These are phyloP conservation scores for Drosophila quadrilineata DNA, from an alignment of 1,140 invertebrate genomes.

Conservation along the genomic window DNA sequence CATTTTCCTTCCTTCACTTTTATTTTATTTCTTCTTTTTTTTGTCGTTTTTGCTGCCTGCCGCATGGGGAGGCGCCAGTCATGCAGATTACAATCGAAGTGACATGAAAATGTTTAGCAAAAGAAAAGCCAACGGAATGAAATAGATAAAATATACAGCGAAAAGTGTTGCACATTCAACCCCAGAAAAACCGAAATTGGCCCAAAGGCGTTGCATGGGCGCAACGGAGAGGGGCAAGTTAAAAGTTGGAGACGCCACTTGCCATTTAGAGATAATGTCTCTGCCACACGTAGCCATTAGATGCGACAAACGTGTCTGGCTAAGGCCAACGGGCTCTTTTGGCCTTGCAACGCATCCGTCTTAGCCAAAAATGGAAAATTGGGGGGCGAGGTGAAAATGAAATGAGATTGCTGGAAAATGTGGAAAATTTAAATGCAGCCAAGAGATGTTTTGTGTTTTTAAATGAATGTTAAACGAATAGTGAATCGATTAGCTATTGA, in stretches of 20 bases:
- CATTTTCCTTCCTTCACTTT: not conserved
- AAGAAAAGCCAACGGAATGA: not conserved
- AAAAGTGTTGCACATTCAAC: slow-evolving; percentile 67
- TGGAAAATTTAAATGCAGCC: no score
- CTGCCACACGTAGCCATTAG: slow-evolving; percentile 41
- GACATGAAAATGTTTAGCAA: slow-evolving; percentile 79
- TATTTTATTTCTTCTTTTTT: slow-evolving; percentile 4
- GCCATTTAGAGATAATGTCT: slow-evolving; percentile 68
- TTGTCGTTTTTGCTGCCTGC: slow-evolving; percentile 19
- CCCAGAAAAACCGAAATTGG: slow-evolving; percentile 68
- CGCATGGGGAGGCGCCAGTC: slow-evolving; percentile 50
- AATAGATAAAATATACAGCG: slow-evolving; percentile 18
- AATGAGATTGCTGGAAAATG: no score
- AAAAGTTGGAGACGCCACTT: slow-evolving; percentile 33
- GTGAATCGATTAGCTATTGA: slow-evolving; percentile 21
- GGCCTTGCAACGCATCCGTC: not conserved
- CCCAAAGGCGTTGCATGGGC: slow-evolving; percentile 20
- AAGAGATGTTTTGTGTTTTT: no score
- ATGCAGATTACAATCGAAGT: slow-evolving; percentile 80
- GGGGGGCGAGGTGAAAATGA: slow-evolving; percentile 64
- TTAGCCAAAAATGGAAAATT: slow-evolving; percentile 6
- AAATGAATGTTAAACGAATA: not conserved
- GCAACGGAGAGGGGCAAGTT: no score
- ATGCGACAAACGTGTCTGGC: slow-evolving; percentile 21
- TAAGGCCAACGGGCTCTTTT: not conserved